Evolutionary conservation across 2,113 vertebrate species (phyloP), one percentile per base, ranked within the genome.

Genomic region (Nannobrachium achirus): DNA sequence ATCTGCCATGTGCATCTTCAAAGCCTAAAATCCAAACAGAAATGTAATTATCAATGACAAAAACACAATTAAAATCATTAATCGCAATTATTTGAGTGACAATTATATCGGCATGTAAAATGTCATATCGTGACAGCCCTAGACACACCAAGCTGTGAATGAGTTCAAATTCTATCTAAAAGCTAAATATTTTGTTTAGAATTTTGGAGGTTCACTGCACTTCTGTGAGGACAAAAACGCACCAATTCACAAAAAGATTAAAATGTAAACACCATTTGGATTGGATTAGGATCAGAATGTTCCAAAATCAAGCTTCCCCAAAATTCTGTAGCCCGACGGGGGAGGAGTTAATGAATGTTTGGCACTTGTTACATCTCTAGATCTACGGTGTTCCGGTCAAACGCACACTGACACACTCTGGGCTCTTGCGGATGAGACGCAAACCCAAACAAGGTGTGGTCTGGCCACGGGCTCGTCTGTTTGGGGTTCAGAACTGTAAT

Each of bases 381-480:
- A 89, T 92, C 89, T 88, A 39, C 42, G 0, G 65, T 14, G 79
- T 89, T 83, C 90, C 65, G 81, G 71, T 88, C 85, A 58, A 87
- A 91, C 72, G 52, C 44, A 62, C 76, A 78, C 38, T 68, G 89
- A 90, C 88, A 87, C 67, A 64, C 73, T 59, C 53, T 13, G 72
- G 72, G 76, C 88, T 83, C 85, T 66, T 80, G 79, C 78, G 73
- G 79, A 85, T 83, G 82, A 69, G 73, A 64, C 74, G 79, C 49
- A 56, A 86, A 91, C 79, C 73, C 78, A 87, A 90, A 85, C 83
- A 85, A 73, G 73, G 71, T 76, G 74, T 45, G 76, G 71, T 71
- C 67, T 62, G 72, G 70, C 56, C 63, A 59, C 45, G 70, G 68
- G 61, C 76, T 58, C 13, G 78, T 80, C 67, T 80, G 78, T 45